Conservation (phyloP, 1,140 invertebrate genomes). For the Battus philenor region DNA sequence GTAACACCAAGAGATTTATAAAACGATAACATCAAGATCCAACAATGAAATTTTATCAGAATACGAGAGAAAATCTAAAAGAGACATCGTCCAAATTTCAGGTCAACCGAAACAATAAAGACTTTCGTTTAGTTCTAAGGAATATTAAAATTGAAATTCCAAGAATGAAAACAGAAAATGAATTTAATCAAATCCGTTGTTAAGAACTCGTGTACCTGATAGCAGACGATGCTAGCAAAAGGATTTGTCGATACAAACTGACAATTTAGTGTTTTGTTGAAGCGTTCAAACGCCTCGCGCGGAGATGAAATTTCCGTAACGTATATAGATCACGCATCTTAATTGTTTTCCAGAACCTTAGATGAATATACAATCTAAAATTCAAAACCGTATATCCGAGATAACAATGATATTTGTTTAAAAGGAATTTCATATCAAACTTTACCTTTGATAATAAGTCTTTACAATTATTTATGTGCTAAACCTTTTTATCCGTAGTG, state of each 20-base stretch:
- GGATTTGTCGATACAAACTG: constrained; percentile 5
- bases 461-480: too few relatives aligned
- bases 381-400: neutral
- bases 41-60: too few relatives aligned
- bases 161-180: constrained; percentile 7
- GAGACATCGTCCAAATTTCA: too few relatives aligned
- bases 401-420: neutral
- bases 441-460: too few relatives aligned
- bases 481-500: too few relatives aligned
- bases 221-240: too few relatives aligned
- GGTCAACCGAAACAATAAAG: too few relatives aligned
- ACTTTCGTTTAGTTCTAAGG: constrained; percentile 3
- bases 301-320: constrained; percentile 16
- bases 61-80: too few relatives aligned
- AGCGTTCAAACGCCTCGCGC: neutral
- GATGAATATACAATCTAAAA: constrained; percentile 2
- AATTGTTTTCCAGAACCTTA: constrained; percentile 13
- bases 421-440: neutral
- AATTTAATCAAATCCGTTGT: constrained; percentile 3
- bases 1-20: too few relatives aligned
- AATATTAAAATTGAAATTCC: constrained; percentile 14
- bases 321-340: constrained; percentile 10
- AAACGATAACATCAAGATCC: too few relatives aligned
- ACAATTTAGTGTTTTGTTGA: neutral
- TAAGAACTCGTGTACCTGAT: too few relatives aligned